These are phyloP conservation scores for Allobates femoralis DNA, from an alignment of 2,797 vertebrate species.

Conservation along the genomic window DNA sequence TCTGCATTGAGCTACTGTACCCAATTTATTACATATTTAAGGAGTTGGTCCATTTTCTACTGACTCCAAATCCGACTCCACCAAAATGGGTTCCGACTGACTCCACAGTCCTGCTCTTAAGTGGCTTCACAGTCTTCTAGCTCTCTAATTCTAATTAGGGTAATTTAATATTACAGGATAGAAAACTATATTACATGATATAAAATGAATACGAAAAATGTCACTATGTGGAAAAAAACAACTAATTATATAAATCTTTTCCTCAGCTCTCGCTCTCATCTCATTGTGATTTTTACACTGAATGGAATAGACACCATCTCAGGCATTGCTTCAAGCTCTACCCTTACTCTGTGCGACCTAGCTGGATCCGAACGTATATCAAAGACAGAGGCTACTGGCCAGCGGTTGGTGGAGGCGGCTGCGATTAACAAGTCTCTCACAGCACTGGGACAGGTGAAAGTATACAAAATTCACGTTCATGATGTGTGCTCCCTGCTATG, in stretches of 20 bases:
- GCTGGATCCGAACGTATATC: constrained; percentile 76
- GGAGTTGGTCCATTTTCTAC: no score
- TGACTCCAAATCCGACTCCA: no score
- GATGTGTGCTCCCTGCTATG: not conserved
- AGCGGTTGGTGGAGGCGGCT: constrained; percentile 75
- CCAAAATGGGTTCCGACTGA: no score
- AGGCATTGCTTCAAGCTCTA: constrained; percentile 67
- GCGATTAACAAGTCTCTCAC: constrained; percentile 77
- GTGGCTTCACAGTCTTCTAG: no score
- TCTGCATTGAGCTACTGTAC: no score
- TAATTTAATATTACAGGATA: not conserved
- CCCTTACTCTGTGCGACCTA: constrained; percentile 74
- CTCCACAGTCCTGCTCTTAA: no score
- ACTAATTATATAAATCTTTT: not conserved
- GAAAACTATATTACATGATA: not conserved
- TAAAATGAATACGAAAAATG: not conserved
- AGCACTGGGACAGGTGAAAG: constrained; percentile 73
- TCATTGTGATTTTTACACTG: constrained; percentile 72
- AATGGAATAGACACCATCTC: constrained; percentile 71
- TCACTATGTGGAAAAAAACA: not conserved
- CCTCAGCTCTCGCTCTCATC: constrained; percentile 75
- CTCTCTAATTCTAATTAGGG: no score
- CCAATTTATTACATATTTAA: no score
- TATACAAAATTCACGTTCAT: not conserved
- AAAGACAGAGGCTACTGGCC: constrained; percentile 74